These are phyloP conservation scores for Dasyornis broadbenti DNA, from an alignment of 2,113 vertebrate genomes.

Conservation along the genomic window DNA sequence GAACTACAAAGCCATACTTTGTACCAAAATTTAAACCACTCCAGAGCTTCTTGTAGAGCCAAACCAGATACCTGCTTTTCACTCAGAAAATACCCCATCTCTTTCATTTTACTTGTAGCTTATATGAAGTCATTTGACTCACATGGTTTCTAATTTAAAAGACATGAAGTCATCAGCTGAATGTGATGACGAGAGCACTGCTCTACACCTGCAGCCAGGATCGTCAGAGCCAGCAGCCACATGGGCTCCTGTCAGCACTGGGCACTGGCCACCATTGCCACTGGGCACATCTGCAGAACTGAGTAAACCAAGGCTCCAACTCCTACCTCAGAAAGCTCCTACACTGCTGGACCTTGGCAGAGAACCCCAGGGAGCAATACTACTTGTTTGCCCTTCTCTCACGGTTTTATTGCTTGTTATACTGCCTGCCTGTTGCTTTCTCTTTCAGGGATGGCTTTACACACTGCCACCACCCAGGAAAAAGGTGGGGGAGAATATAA, in stretches of 20 bases:
- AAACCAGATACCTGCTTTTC: background rate
- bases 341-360: background rate
- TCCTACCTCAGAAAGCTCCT: background rate
- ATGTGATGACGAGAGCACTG: fast-evolving
- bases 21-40: background rate
- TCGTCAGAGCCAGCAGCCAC: fast-evolving
- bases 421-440: background rate
- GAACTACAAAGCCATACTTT: background rate
- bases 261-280: background rate
- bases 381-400: background rate
- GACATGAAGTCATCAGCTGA: background rate
- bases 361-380: background rate
- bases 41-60: background rate
- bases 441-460: background rate
- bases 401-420: background rate
- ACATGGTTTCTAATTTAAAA: background rate
- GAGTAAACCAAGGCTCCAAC: fast-evolving
- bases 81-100: fast-evolving
- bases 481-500: background rate
- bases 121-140: background rate
- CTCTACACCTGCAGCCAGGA: background rate
- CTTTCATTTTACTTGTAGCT: background rate
- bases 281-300: background rate
- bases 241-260: background rate
- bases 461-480: background rate